Conservation (phyloP, 1,140 invertebrate genomes). For the Caenorhabditis inopinata region DNA sequence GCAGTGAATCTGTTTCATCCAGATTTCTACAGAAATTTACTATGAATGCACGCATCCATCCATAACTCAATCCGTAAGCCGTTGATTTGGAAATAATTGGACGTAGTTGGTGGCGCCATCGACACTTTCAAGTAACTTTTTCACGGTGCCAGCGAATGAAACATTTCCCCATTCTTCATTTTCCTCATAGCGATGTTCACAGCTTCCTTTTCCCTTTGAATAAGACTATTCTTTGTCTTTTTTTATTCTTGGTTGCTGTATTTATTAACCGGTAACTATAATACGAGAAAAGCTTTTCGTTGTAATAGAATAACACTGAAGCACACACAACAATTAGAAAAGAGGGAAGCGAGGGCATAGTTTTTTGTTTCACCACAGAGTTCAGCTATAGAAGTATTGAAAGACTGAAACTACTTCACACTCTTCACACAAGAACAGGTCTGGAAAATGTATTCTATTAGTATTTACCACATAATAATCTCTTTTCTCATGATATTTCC, state of each 20-base stretch:
- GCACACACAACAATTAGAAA: constrained; percentile 20
- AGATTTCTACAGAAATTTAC: neutral
- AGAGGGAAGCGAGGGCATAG: neutral
- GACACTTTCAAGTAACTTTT: constrained; percentile 17
- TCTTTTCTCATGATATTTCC: neutral
- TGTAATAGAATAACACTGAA: constrained; percentile 31
- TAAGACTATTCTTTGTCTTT: neutral
- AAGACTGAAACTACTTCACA: neutral
- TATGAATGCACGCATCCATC: neutral
- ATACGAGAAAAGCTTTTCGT: neutral
- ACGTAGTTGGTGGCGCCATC: neutral
- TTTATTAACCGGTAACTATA: neutral
- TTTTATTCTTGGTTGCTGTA: neutral
- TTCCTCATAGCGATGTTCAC: too few relatives aligned
- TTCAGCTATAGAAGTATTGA: neutral
- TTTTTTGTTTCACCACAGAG: neutral
- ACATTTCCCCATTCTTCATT: neutral
- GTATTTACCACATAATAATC: neutral
- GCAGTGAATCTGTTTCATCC: neutral
- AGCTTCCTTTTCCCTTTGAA: too few relatives aligned
- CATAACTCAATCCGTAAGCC: constrained; percentile 31
- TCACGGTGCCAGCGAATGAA: neutral
- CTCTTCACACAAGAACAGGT: neutral
- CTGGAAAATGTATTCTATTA: constrained; percentile 1
- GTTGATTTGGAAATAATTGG: constrained; percentile 33